Evolutionary conservation across 2,888 invertebrate genomes (phyloP), one percentile per base, ranked within the genome.

Genomic region (Lasioglossum oenotherae): DNA sequence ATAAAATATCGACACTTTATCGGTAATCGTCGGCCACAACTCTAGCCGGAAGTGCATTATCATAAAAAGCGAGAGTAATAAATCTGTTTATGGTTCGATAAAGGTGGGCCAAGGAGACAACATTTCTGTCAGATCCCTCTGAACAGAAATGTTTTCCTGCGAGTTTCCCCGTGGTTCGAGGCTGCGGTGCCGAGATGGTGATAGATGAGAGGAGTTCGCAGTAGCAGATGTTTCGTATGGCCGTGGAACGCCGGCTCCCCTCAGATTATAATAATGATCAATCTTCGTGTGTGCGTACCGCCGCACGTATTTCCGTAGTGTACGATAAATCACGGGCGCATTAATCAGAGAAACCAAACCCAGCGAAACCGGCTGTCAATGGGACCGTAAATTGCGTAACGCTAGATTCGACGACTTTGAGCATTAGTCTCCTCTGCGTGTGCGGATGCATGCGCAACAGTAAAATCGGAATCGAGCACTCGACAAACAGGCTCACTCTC

Each of bases 211-310:
- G 80, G 85, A 85, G 85, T 85, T 85, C 77, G 80, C 80, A 84
- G 85, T 84, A 74, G 84, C 85, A 85, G 80, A 85, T 85, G 85
- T 80, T 85, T 78, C 75, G 75, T 35, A 64, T 53, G 71, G 41
- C 74, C 38, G 27, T 41, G 49, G 35, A 74, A 53, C 78, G 49
- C 53, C 19, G 31, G 46, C 16, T 44, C 72, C 84, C 75, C 38
- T 35, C 80, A 74, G 80, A 85, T 85, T 85, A 85, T 85, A 85
- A 85, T 85, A 85, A 85, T 84, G 85, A 85, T 85, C 85, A 85
- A 85, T 85, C 84, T 84, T 85, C 85, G 85, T 74, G 83, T 71
- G 73, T 60, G 38, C 69, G 60, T 74, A 80, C 73, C 76, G 71
- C 78, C 81, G 79, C 79, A 67, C 83, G 83, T 83, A 78, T 71